Conservation (phyloP, 2,113 vertebrate species). For the Acrocephalus arundinaceus region DNA sequence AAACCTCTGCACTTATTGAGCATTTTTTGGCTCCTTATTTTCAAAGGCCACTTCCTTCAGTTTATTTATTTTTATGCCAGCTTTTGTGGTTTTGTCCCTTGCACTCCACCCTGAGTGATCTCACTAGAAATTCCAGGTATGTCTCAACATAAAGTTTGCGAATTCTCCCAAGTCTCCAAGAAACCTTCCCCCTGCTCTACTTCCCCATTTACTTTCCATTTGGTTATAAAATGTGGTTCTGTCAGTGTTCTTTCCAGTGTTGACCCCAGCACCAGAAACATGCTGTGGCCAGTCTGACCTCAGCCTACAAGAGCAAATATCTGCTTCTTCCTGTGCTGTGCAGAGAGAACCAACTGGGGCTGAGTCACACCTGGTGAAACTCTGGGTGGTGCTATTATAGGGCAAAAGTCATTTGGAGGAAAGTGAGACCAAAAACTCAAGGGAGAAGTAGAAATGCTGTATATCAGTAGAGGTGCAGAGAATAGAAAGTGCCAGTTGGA, state of each 20-base stretch:
- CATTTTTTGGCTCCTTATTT: background rate
- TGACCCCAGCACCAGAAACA: background rate
- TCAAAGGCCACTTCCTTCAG: background rate
- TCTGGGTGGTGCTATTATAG: background rate
- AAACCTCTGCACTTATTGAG: background rate
- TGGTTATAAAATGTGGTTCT: background rate
- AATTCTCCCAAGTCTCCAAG: background rate
- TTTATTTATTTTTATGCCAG: background rate
- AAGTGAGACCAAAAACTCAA: background rate
- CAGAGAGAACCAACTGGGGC: background rate
- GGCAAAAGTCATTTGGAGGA: background rate
- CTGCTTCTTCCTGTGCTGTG: background rate
- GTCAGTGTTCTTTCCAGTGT: background rate
- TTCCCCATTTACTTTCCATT: background rate
- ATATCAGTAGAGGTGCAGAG: background rate
- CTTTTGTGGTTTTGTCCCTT: background rate
- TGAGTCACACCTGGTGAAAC: background rate
- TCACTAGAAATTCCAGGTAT: slow-evolving; percentile 38
- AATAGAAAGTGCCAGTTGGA: background rate
- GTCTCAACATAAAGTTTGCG: background rate
- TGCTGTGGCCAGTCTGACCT: background rate
- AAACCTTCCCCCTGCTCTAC: background rate
- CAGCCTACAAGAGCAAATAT: background rate
- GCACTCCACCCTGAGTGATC: background rate
- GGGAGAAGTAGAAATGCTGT: background rate